phyloP scores from a whole-genome alignment of 2,888 invertebrate genomes.

The Fragum sueziense region DNA sequence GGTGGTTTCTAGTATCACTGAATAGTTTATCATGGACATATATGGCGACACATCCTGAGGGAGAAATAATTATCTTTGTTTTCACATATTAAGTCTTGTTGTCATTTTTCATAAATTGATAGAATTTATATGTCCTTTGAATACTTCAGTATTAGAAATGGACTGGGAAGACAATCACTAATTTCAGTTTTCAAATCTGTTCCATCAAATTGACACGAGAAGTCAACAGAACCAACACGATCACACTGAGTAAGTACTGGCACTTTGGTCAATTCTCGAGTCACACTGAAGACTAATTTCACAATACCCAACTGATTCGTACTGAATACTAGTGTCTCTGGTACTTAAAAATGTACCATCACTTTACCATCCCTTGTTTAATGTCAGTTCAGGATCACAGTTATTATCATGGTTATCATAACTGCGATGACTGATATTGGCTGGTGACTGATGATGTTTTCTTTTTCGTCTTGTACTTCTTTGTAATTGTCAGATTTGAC shows the following conservation, averaged over 20 bases:
- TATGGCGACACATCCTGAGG: neutral
- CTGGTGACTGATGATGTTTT: neutral
- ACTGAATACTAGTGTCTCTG: neutral
- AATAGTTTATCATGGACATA: neutral
- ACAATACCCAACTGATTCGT: neutral
- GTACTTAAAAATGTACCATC: neutral
- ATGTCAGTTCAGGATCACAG: neutral
- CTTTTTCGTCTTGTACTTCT: neutral
- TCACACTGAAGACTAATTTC: neutral
- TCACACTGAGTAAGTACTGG: neutral
- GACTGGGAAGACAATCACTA: neutral
- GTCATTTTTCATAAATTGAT: neutral
- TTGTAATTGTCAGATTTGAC: neutral
- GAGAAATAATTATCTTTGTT: neutral
- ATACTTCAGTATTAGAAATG: neutral
- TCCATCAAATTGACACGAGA: constrained; percentile 2
- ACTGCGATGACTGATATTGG: neutral
- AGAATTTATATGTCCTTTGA: neutral
- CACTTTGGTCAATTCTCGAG: neutral
- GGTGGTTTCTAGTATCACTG: neutral
- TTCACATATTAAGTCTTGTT: neutral
- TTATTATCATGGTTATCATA: neutral
- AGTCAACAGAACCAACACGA: neutral
- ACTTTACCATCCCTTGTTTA: neutral
- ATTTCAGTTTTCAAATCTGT: neutral